Evolutionary conservation across 1,140 invertebrate species (phyloP).

Genomic region (Ceratitis capitata): DNA sequence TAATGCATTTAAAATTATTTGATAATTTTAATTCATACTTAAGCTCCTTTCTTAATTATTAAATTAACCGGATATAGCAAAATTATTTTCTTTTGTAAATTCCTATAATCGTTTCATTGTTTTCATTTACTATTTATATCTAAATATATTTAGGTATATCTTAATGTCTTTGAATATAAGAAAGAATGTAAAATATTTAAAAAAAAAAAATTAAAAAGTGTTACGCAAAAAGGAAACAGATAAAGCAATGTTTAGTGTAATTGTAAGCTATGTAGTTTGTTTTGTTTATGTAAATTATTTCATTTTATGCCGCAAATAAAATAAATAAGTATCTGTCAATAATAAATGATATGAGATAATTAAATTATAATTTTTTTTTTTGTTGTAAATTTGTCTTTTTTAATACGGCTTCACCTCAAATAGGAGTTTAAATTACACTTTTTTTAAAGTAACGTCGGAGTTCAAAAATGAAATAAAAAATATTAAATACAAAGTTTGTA

Average conservation of each 20-base stretch:
- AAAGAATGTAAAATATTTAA: neutral
- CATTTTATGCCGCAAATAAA: neutral
- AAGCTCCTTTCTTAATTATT: too few relatives aligned
- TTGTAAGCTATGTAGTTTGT: neutral
- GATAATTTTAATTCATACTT: too few relatives aligned
- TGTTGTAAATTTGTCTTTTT: neutral
- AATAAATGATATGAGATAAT: neutral
- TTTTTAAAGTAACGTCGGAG: too few relatives aligned
- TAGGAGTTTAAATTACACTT: too few relatives aligned
- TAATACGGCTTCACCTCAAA: neutral
- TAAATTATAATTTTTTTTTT: neutral
- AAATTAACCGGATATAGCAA: too few relatives aligned
- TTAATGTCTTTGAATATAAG: neutral
- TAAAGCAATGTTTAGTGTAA: neutral
- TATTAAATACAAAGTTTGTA: neutral
- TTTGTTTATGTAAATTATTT: slow-evolving; percentile 33
- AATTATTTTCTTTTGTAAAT: too few relatives aligned
- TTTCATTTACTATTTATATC: neutral
- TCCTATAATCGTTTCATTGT: neutral
- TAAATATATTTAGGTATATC: neutral
- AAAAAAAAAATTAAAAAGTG: neutral
- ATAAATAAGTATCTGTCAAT: neutral
- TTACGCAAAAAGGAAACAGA: neutral
- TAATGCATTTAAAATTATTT: too few relatives aligned
- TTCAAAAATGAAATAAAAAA: neutral